A percentile compares a stretch with the other conserved stretches of the same genome.
These are phyloP conservation scores for Syncerus caffer DNA, from an alignment of 2,797 vertebrate species.

Conservation along the genomic window DNA sequence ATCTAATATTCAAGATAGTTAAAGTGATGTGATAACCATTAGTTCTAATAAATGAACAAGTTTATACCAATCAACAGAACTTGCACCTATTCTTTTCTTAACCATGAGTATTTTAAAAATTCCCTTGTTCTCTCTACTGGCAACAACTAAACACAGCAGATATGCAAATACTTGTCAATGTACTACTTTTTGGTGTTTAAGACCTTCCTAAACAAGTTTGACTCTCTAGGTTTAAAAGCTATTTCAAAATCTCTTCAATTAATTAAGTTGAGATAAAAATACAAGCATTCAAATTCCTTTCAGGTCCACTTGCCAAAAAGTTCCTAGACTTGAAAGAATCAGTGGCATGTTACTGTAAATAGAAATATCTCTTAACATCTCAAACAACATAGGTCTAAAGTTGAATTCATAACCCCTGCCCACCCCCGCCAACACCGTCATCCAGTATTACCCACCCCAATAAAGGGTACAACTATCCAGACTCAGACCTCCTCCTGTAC, in stretches of 20 bases:
- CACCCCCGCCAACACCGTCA: neutral
- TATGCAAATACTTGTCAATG: neutral
- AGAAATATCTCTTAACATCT: neutral
- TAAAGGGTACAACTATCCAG: neutral
- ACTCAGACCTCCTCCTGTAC: neutral
- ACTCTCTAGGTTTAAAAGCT: neutral
- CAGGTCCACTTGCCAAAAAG: neutral
- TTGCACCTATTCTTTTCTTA: neutral
- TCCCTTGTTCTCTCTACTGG: neutral
- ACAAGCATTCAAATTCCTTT: neutral
- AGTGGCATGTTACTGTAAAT: neutral
- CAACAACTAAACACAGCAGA: neutral
- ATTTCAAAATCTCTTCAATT: neutral
- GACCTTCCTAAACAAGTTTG: neutral
- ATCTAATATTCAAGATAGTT: constrained; percentile 6
- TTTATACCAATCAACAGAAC: neutral
- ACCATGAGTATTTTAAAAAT: neutral
- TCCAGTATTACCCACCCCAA: neutral
- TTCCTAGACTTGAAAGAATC: neutral
- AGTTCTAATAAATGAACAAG: neutral
- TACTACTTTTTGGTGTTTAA: neutral
- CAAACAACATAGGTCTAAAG: neutral
- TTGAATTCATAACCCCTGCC: neutral
- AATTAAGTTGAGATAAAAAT: neutral
- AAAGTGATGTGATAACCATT: neutral